Percentiles rank a stretch among this genome's conserved stretches.
Evolutionary conservation across 2,113 vertebrate species (phyloP).

Genomic region (Alaudala cheleensis): DNA sequence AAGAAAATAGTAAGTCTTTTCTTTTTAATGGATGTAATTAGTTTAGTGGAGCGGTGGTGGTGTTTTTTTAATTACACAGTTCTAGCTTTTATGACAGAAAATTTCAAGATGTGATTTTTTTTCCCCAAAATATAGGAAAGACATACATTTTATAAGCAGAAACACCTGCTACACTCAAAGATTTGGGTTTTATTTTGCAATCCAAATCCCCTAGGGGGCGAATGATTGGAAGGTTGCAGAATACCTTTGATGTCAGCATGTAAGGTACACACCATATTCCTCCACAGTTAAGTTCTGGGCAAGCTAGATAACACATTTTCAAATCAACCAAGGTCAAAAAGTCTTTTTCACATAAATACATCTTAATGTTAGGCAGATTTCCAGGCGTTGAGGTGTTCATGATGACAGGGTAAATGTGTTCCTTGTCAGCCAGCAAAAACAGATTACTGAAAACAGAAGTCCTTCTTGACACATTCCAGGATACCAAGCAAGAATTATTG

Average conservation of each 20-base stretch:
- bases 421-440: constrained; percentile 18
- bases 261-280: not conserved
- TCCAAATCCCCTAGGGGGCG: not conserved
- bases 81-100: not conserved
- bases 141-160: not conserved
- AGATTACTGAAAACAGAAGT: constrained; percentile 29
- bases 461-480: constrained; percentile 3
- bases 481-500: not conserved
- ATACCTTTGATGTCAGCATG: not conserved
- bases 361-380: constrained; percentile 21
- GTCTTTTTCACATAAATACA: not conserved
- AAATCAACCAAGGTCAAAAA: constrained; percentile 27
- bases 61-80: not conserved
- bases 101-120: not conserved
- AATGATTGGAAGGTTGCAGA: not conserved
- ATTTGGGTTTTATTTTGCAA: constrained; percentile 3
- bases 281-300: not conserved
- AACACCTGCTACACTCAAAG: not conserved
- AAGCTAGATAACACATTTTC: constrained; percentile 43
- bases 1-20: not conserved
- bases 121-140: not conserved
- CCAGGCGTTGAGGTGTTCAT: not conserved
- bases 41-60: rapidly evolving
- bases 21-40: not conserved
- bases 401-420: constrained; percentile 33